Base-by-base conservation (phyloP, 2,113 vertebrate species). In the Zosterops lateralis region DNA sequence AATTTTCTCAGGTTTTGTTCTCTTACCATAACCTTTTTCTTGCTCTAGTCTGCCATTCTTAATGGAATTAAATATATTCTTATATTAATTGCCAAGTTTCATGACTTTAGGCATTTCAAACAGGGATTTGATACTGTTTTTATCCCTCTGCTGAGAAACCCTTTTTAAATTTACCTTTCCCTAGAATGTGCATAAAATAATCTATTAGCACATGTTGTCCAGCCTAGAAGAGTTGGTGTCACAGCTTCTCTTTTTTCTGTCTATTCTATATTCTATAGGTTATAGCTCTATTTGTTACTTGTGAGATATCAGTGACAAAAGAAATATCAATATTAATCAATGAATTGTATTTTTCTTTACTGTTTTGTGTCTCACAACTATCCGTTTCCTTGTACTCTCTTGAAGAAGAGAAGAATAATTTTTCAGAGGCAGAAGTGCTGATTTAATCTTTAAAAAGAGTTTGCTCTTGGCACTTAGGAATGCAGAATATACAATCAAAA, bases 101-200 rank as follows among this genome's bases (percentile, higher is more conserved):
- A 54, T 22, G 0, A 44, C 26, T 61, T 71, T 22, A 62, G 4
- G 9, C 1, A 3, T 38, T 67, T 72, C 38, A 60, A 36, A 42
- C 0, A 53, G 3, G 25, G 3, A 7, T 57, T 48, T 71, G 15
- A 17, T 67, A 4, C 1, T 48, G 6, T 6, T 76, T 76, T 72
- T 62, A n/a, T 44, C 14, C 4, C 16, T 80, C 34, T 80, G 24
- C 5, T 2, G 86, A 71, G 3, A 17, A 34, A 61, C 5, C 3
- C 12, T 12, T 29, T 60, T 28, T 16, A 78, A 44, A 9, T 25
- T 64, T 40, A 19, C 3, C 9, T 56, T 79, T 70, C 17, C 6
- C n/a, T 51, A 13, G 3, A 28, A 16, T 0, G 1, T 42, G 6
- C 6, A 42, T 40, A 56, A 34, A 3, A 14, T 22, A 54, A 64